These are phyloP conservation scores for Caenorhabditis virilis DNA, from an alignment of 2,888 invertebrate species.

Conservation along the genomic window DNA sequence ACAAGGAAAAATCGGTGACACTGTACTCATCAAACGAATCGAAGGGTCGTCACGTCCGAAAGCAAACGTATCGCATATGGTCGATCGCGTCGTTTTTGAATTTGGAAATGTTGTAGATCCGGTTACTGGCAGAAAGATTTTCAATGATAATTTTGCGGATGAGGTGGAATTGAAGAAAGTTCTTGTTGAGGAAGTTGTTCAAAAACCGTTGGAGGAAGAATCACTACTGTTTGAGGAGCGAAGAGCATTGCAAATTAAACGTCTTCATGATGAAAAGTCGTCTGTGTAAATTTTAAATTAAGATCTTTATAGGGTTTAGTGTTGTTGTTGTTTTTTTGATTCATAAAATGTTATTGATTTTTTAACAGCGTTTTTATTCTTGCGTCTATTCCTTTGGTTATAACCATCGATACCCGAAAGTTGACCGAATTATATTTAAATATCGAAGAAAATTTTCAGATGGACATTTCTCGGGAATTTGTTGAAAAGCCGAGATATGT, in stretches of 20 bases:
- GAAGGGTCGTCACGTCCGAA: conserved; percentile 52
- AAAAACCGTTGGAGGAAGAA: conserved; percentile 55
- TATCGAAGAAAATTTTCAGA: conserved; percentile 6
- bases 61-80: conserved; percentile 53
- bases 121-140: conserved; percentile 57
- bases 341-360: too few species aligned
- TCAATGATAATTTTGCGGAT: conserved; percentile 57
- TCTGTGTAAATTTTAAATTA: conserved; percentile 11
- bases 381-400: not conserved
- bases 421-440: not conserved
- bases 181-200: conserved; percentile 56
- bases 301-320: conserved; percentile 4
- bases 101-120: conserved; percentile 62
- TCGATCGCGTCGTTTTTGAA: conserved; percentile 58
- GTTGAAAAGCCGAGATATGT: conserved; percentile 30
- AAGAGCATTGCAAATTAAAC: conserved; percentile 47
- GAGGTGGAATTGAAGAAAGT: conserved; percentile 53
- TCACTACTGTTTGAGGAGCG: conserved; percentile 57
- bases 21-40: conserved; percentile 56
- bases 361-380: conserved; percentile 3
- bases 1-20: conserved; percentile 54
- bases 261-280: conserved; percentile 40
- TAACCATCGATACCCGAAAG: too few species aligned
- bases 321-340: conserved; percentile 3
- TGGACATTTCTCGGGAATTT: conserved; percentile 23